Base-by-base conservation (phyloP, 2,888 invertebrate species). In the Bursaphelenchus okinawaensis region DNA sequence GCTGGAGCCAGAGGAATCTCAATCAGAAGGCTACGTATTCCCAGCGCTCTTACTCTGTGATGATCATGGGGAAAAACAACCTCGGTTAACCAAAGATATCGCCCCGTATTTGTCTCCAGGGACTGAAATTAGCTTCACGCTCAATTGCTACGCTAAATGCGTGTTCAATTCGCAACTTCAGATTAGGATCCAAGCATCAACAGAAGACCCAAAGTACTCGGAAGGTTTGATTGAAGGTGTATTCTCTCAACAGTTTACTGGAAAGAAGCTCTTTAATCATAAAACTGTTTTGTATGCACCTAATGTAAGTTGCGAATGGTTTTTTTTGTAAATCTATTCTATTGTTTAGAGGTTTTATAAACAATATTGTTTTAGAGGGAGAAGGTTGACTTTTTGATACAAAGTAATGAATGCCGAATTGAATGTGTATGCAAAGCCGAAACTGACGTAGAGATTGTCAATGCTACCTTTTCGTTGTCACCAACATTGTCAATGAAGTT, bases 1-100 rank as follows among this genome's bases (percentile, higher is more conserved):
- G 19, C 23, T 62, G 63, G 60, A 62, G 2, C 22, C 64, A 16
- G 62, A 62, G n/a, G 60, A 62, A 23, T 16, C 64, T 4, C 60
- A 62, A 7, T 64, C 62, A 24, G 63, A 62, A 7, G 62, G 63
- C 3, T 59, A 55, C 23, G 60, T 51, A 4, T 59, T 59, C 23
- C 60, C 60, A 1, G 8, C 60, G 2, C 16, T 59, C 23, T 19
- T n/a, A 31, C 51, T 59, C 22, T 31, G 19, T n/a, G n/a, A 31
- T 23, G 56, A 28, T 12, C 23, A 31, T 23, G 60, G 51, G 4
- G 9, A n/a, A 4, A 19, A 50, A 7, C 60, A 59, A 22, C 60
- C 60, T 23, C 50, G 60, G n/a, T 50, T 40, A 20, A 59, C 19
- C 1, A 40, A 59, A 22, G 60, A 59, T 19, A 40, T 59, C 52